Base-by-base conservation (phyloP, 2,888 invertebrate genomes). In the Hirtodrosophila histrioides region DNA sequence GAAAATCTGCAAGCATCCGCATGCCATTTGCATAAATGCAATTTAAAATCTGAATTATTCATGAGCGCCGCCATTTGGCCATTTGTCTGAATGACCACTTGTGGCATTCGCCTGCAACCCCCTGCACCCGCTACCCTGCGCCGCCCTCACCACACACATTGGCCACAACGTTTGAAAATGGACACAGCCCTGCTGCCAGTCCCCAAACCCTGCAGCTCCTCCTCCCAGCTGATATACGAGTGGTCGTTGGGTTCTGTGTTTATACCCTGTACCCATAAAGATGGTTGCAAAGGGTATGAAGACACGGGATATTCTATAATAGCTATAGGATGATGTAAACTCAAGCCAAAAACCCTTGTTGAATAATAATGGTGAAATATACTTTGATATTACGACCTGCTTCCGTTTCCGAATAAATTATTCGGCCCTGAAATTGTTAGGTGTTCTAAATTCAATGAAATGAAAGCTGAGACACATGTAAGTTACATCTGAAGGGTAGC, bases 11-110 rank as follows among this genome's bases (percentile, higher is more conserved):
- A 86, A 86, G 88, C 88, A 88, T 83, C 82, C 82, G 82, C 78
- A 69, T 64, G 69, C 56, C 86, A 85, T 85, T 85, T 85, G 88
- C 84, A 85, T 85, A 85, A 85, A 85, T 85, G 84, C 88, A 85
- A 85, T 85, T 85, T 85, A 88, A 85, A 85, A 85, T 78, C 85
- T 85, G 88, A 88, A 85, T 85, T 85, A 85, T 85, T 85, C 84
- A 85, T 85, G 88, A 85, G 85, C 66, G 57, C 64, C 86, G 76
- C 88, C 83, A 88, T 84, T 84, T 88, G 84, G 88, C 88, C 87
- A 84, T 84, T 84, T 84, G 83, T 88, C 88, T 84, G 83, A 88
- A 88, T 86, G 84, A 84, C 84, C 84, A 84, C 84, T 84, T 84
- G 84, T 84, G 84, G 84, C 88, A 88, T 84, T 80, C 74, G 73